Conservation (phyloP, 2,113 vertebrate species). For the Camelus bactrianus region DNA sequence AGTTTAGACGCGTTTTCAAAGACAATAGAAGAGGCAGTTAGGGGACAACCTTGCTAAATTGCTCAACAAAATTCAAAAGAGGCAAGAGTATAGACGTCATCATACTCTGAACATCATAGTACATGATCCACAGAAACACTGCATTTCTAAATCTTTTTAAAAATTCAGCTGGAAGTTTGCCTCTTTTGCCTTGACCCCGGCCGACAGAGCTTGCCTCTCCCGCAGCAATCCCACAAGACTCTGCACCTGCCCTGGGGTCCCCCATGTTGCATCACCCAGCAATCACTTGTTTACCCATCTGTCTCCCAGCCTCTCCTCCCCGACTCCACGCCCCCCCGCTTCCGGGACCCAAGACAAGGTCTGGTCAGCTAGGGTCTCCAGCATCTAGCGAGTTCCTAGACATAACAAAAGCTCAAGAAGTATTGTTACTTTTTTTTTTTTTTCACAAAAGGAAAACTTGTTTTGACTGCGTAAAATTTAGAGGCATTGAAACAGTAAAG, state of each 20-base stretch:
- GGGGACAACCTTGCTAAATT: background rate
- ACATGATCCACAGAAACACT: background rate
- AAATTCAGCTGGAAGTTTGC: background rate
- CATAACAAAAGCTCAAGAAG: background rate
- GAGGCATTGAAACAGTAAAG: background rate
- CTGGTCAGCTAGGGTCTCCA: background rate
- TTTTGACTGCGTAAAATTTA: background rate
- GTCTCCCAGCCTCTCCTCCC: background rate
- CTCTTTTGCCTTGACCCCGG: background rate
- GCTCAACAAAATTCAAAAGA: background rate
- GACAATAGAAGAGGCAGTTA: background rate
- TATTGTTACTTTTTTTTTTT: background rate
- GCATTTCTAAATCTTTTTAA: background rate
- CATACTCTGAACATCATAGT: background rate
- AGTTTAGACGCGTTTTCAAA: background rate
- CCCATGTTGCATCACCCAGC: background rate
- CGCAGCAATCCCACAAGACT: background rate
- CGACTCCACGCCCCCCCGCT: background rate
- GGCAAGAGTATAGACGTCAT: background rate
- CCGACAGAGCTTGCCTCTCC: background rate
- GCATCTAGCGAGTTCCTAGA: background rate
- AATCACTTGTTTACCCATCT: constrained; percentile 23
- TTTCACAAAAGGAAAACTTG: constrained; percentile 10
- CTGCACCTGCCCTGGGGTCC: background rate
- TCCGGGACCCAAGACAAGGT: background rate